A percentile compares a stretch with the other conserved stretches of the same genome.
These are phyloP conservation scores for Anarrhichthys ocellatus DNA, from an alignment of 2,113 vertebrate genomes.

Conservation along the genomic window DNA sequence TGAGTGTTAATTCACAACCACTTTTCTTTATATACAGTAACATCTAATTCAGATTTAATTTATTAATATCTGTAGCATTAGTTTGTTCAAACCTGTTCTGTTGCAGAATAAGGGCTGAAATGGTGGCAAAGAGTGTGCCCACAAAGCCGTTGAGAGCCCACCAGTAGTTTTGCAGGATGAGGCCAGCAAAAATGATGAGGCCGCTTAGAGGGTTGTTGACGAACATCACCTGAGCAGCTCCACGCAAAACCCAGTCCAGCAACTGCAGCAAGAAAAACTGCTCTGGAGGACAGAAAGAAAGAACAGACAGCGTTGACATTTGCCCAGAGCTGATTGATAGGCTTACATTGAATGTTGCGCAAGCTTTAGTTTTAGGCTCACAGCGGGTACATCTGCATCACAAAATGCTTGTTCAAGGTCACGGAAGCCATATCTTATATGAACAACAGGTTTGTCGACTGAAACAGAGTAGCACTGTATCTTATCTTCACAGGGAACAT, in stretches of 20 bases:
- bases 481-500: background rate
- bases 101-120: slow-evolving; percentile 90
- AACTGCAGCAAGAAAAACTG: slow-evolving; percentile 90
- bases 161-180: slow-evolving; percentile 95
- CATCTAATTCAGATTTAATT: background rate
- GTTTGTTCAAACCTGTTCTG: slow-evolving; percentile 87
- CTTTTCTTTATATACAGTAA: background rate
- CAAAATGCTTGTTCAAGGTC: background rate
- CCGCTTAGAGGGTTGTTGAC: slow-evolving; percentile 96
- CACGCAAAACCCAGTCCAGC: slow-evolving; percentile 93
- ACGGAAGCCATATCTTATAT: background rate
- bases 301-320: background rate
- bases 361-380: background rate
- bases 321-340: background rate
- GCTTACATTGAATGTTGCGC: background rate
- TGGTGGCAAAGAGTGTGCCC: slow-evolving; percentile 88
- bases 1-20: background rate
- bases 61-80: background rate
- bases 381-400: background rate
- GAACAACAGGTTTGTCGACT: background rate
- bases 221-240: slow-evolving; percentile 96
- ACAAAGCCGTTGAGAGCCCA: slow-evolving; percentile 93
- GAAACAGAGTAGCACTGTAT: background rate
- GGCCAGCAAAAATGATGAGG: slow-evolving; percentile 86
- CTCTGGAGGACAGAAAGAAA: slow-evolving; percentile 78